Percentiles rank a stretch among this genome's conserved stretches.
Evolutionary conservation across 2,797 vertebrate genomes (phyloP).

Genomic region (Sparus aurata): DNA sequence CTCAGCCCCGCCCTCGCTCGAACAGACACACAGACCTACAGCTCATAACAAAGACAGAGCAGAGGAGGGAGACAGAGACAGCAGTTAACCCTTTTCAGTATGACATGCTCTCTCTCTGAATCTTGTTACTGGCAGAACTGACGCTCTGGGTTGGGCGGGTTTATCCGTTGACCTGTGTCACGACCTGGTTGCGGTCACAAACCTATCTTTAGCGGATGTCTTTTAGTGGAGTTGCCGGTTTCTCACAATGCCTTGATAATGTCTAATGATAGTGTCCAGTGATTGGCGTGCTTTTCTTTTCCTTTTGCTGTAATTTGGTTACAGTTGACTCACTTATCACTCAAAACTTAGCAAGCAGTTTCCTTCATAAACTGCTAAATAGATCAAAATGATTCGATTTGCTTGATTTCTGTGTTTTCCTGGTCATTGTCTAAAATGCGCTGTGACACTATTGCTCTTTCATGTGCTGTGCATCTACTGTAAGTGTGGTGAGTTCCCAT

Average conservation of each 20-base stretch:
- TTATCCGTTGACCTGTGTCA: too few relatives aligned
- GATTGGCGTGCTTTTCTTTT: constrained; percentile 3
- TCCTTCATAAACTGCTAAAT: neutral
- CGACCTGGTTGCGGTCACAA: too few relatives aligned
- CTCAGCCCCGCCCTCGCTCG: too few relatives aligned
- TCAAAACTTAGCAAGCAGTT: neutral
- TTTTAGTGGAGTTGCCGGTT: neutral
- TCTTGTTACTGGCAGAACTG: too few relatives aligned
- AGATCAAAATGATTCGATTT: neutral
- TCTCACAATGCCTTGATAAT: neutral
- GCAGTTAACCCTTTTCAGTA: too few relatives aligned
- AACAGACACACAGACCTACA: too few relatives aligned
- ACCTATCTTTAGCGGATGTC: too few relatives aligned
- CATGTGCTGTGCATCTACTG: neutral
- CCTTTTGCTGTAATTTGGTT: neutral
- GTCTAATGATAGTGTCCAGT: neutral
- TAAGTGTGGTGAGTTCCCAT: constrained; percentile 9
- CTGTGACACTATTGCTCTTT: neutral
- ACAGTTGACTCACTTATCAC: neutral
- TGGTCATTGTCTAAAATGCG: constrained; percentile 10
- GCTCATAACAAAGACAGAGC: too few relatives aligned
- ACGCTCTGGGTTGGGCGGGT: too few relatives aligned
- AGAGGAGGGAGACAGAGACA: too few relatives aligned
- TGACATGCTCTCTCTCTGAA: neutral
- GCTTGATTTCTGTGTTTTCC: constrained; percentile 8